Conservation (phyloP, 2,113 vertebrate species). For the Electrona antarctica region DNA sequence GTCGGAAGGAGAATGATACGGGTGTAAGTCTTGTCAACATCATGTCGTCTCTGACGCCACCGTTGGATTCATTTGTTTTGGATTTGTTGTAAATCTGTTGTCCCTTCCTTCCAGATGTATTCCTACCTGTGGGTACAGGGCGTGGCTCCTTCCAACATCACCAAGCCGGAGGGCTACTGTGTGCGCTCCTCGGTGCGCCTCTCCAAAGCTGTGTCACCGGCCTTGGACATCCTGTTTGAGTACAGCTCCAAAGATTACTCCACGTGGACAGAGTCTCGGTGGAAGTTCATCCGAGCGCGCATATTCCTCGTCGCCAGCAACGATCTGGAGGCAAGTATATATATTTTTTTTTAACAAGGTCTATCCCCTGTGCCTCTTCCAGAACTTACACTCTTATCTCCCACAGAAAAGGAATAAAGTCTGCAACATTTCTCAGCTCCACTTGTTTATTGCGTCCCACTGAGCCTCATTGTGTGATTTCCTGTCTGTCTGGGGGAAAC, state of each 20-base stretch:
- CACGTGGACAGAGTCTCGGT: slow-evolving; percentile 95
- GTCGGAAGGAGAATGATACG: slow-evolving; percentile 68
- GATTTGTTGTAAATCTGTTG: no score
- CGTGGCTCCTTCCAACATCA: slow-evolving; percentile 73
- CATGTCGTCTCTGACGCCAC: no score
- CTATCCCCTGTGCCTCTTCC: no score
- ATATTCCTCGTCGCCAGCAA: slow-evolving; percentile 93
- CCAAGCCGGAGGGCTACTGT: slow-evolving; percentile 71
- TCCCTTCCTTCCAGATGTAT: slow-evolving; percentile 75
- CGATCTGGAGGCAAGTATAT: slow-evolving; percentile 88
- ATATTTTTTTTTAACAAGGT: no score
- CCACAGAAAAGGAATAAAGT: no score
- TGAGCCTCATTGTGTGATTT: no score
- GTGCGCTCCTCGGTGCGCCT: slow-evolving; percentile 79
- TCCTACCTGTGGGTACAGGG: slow-evolving; percentile 88
- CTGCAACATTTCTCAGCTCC: no score
- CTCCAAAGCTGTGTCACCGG: slow-evolving; percentile 84
- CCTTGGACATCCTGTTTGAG: slow-evolving; percentile 84
- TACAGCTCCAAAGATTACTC: slow-evolving; percentile 88
- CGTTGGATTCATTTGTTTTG: no score
- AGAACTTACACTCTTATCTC: no score
- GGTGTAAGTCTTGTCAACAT: not conserved
- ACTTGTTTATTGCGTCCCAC: no score
- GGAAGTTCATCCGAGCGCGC: slow-evolving; percentile 88
- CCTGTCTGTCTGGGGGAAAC: no score